Percentiles rank a stretch among this genome's conserved stretches.
These are phyloP conservation scores for Brotula barbata DNA, from an alignment of 2,797 vertebrate genomes.

Conservation along the genomic window DNA sequence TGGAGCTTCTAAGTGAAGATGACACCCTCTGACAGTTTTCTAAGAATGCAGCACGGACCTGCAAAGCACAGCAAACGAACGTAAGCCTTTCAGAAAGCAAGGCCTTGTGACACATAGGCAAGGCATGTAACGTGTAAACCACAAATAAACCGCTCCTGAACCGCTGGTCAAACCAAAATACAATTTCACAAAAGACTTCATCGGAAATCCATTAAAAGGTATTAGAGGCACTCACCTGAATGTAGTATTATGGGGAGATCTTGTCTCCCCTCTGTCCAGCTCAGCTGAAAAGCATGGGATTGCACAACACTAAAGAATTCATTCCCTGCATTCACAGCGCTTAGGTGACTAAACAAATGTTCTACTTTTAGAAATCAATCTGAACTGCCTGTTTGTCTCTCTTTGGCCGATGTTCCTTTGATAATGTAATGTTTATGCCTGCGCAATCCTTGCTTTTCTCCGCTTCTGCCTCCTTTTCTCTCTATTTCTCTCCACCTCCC, in stretches of 20 bases:
- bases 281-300: slow-evolving; percentile 68
- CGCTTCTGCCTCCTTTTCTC: slow-evolving; percentile 49
- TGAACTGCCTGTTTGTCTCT: slow-evolving; percentile 5
- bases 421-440: slow-evolving; percentile 69
- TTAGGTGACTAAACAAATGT: slow-evolving; percentile 45
- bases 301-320: slow-evolving; percentile 73
- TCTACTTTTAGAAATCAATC: slow-evolving; percentile 32
- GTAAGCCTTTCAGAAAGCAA: slow-evolving; percentile 48
- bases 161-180: slow-evolving; percentile 14
- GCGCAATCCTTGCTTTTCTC: slow-evolving; percentile 52
- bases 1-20: slow-evolving; percentile 26
- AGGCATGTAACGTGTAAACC: slow-evolving; percentile 63
- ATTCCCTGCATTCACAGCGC: slow-evolving; percentile 58
- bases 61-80: slow-evolving; percentile 56
- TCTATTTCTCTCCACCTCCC: slow-evolving; percentile 62
- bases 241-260: slow-evolving; percentile 56
- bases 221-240: slow-evolving; percentile 75
- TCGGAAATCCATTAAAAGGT: slow-evolving; percentile 12
- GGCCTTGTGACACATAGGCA: slow-evolving; percentile 68
- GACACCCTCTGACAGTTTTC: slow-evolving; percentile 40
- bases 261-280: slow-evolving; percentile 41
- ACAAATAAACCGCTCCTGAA: slow-evolving; percentile 30
- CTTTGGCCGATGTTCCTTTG: slow-evolving; percentile 21
- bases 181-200: not conserved
- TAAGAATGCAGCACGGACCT: slow-evolving; percentile 64